These are phyloP conservation scores for Atherinosoma microstoma DNA, from an alignment of 2,797 vertebrate genomes.

Conservation along the genomic window DNA sequence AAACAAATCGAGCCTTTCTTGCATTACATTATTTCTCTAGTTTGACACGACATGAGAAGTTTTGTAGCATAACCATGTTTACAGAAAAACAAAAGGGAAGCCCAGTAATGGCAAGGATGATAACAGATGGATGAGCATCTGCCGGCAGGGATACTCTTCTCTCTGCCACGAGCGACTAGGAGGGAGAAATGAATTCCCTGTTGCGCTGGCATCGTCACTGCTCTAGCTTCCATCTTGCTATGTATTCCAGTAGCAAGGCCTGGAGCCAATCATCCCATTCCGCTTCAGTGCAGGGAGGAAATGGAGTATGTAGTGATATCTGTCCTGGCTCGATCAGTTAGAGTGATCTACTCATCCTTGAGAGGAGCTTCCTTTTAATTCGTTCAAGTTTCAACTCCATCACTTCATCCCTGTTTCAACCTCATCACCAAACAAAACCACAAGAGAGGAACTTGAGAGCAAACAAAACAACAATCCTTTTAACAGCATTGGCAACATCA, in stretches of 20 bases:
- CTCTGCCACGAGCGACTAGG: conserved; percentile 25
- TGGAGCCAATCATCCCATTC: conserved; percentile 46
- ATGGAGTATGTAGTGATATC: conserved; percentile 11
- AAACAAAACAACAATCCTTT: conserved; percentile 14
- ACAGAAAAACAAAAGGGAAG: conserved; percentile 53
- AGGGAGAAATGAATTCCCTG: conserved; percentile 52
- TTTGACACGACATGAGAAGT: conserved; percentile 26
- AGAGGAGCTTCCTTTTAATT: conserved; percentile 7
- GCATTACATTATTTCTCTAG: conserved; percentile 1
- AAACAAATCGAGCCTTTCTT: neutral
- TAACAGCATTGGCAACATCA: conserved; percentile 26
- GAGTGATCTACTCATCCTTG: neutral
- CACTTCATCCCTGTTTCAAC: conserved; percentile 13
- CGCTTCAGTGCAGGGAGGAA: conserved; percentile 39
- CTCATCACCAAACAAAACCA: conserved; percentile 21
- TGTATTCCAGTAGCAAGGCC: conserved; percentile 63
- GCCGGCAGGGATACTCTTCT: conserved; percentile 58
- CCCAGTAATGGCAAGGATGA: conserved; percentile 34
- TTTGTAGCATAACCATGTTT: conserved; percentile 26
- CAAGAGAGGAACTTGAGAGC: conserved; percentile 3
- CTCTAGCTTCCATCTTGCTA: conserved; percentile 47
- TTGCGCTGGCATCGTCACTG: conserved; percentile 46
- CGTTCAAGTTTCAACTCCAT: conserved; percentile 29
- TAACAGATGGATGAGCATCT: conserved; percentile 69
- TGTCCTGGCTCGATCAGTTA: conserved; percentile 5